Base-by-base conservation (phyloP, 2,888 invertebrate species). In the Desoria tigrina region DNA sequence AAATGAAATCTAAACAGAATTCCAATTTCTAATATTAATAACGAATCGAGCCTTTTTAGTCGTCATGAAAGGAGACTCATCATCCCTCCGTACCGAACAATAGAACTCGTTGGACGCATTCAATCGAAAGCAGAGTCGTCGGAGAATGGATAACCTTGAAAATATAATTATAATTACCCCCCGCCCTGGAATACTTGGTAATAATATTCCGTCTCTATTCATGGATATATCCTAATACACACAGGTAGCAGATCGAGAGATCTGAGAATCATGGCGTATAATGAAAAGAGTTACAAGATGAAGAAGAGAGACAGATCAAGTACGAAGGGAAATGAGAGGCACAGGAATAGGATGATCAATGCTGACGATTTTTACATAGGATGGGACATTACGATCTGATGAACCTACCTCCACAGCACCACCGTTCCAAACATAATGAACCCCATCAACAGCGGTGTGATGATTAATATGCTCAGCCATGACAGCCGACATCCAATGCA, bases 391-490 rank as follows among this genome's bases (percentile, higher is more conserved):
- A 63, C 63, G 59, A 42, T 11, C 18, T 9, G 51, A 54, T 58
- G 62, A 57, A 67, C 67, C 51, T 71, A 80, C 80, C 78, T 80
- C 80, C 39, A 16, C 78, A 64, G 80, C 80, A 68, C 70, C 74
- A 73, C 67, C 64, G 74, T 81, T 82, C 82, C 82, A 82, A 84
- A 84, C 84, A 81, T 89, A 89, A 79, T 88, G 88, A 79, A 87
- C 86, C 79, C 88, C 87, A 74, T 88, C 87, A 64, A 80, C 79
- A 65, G 82, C 81, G 62, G 80, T 80, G 59, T 81, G 79, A 63
- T 81, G 79, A 81, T 92, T 93, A 88, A 93, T 93, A 80, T 94
- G 93, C 80, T 94, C 94, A 67, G 94, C 93, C 94, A 94, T 94
- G 78, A 94, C 93, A 66, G 72, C 71, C 80, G 93, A 92, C 92